Percentiles rank a stretch among this genome's conserved stretches.
phyloP scores from a whole-genome alignment of 2,797 vertebrate species.

The Botia almorhae region DNA sequence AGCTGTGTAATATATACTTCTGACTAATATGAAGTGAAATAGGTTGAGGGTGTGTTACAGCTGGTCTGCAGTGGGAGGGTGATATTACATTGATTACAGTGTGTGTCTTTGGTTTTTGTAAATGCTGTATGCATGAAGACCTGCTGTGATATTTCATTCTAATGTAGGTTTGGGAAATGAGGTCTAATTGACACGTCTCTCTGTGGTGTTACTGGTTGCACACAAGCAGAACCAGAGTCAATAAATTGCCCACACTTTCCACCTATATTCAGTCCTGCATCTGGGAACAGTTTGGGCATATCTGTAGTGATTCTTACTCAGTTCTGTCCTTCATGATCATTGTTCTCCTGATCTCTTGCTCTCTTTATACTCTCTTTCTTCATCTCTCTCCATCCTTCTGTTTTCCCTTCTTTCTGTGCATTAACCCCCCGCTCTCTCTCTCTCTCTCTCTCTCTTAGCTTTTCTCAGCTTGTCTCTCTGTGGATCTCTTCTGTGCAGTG shows the following conservation, averaged over 20 bases:
- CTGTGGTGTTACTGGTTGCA: too few species aligned
- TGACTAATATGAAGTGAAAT: not conserved
- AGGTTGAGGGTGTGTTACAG: constrained; percentile 4
- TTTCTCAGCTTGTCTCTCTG: not conserved
- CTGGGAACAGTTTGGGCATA: not conserved
- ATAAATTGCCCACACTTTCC: too few species aligned
- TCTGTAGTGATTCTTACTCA: constrained; percentile 11
- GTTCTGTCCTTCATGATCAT: not conserved
- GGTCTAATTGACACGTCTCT: not conserved
- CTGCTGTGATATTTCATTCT: constrained; percentile 28
- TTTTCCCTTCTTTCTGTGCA: constrained; percentile 8
- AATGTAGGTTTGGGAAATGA: constrained; percentile 1
- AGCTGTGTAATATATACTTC: constrained; percentile 8
- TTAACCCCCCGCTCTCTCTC: not conserved
- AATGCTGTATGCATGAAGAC: not conserved
- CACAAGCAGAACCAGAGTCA: too few species aligned
- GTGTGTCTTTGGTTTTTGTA: not conserved
- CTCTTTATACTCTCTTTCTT: constrained; percentile 9
- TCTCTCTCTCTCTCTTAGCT: not conserved
- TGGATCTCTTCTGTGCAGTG: not conserved
- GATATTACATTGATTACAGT: constrained; percentile 3
- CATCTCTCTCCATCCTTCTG: constrained; percentile 14
- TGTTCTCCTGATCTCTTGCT: not conserved
- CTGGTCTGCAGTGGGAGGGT: constrained; percentile 11
- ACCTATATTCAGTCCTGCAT: not conserved